Percentiles rank a stretch among this genome's conserved stretches.
phyloP scores from a whole-genome alignment of 2,113 vertebrate species.

The Odontophorus gujanensis region DNA sequence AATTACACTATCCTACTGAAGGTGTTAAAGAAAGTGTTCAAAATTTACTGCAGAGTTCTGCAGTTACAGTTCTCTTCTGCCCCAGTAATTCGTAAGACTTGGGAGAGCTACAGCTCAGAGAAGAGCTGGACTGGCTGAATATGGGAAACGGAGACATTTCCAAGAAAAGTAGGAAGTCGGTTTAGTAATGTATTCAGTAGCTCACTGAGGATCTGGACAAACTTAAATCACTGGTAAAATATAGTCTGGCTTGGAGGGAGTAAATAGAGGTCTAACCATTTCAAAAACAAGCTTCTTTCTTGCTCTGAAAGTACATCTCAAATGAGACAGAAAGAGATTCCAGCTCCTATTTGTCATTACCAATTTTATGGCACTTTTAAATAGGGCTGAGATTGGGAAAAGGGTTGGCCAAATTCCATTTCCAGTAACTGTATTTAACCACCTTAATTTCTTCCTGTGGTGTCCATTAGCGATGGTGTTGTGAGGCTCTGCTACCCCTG shows the following conservation, averaged over 20 bases:
- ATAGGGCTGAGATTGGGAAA: background rate
- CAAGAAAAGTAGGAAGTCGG: slow-evolving; percentile 22
- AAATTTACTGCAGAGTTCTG: background rate
- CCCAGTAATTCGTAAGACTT: background rate
- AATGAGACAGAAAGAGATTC: background rate
- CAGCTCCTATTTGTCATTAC: background rate
- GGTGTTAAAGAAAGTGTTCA: background rate
- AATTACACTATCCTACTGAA: background rate
- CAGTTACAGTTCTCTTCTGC: background rate
- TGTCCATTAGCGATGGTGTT: background rate
- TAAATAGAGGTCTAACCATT: background rate
- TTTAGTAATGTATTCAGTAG: slow-evolving; percentile 18
- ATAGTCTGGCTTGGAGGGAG: background rate
- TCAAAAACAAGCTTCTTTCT: background rate
- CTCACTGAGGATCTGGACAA: background rate
- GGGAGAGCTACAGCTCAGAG: background rate
- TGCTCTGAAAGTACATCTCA: background rate
- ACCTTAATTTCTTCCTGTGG: background rate
- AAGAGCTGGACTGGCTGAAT: slow-evolving; percentile 2
- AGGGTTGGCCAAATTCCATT: background rate
- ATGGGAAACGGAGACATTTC: background rate
- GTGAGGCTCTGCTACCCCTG: background rate
- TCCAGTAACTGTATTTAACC: background rate
- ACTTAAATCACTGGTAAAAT: slow-evolving; percentile 4
- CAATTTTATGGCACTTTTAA: background rate